phyloP scores from a whole-genome alignment of 30 jellyfish, hydroid and myxozoan genomes.

The Turritopsis rubra region DNA sequence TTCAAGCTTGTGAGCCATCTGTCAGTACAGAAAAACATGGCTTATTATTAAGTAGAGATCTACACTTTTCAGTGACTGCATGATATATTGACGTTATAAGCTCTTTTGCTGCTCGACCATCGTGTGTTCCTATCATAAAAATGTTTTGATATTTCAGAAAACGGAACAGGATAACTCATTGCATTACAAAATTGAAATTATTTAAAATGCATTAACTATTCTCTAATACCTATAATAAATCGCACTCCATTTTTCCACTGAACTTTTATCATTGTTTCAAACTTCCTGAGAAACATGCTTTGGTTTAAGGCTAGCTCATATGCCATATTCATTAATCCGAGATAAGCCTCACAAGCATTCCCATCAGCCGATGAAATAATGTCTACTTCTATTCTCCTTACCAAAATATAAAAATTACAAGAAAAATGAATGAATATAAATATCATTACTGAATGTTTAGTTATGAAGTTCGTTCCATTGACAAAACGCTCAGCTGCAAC shows the following conservation, averaged over 20 bases:
- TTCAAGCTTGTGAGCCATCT: not conserved
- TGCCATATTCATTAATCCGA: not conserved
- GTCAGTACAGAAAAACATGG: not conserved
- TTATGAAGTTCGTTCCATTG: not conserved
- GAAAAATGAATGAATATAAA: not conserved
- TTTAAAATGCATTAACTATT: too few relatives aligned
- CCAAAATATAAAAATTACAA: too few relatives aligned
- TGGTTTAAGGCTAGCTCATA: not conserved
- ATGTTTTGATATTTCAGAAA: too few relatives aligned
- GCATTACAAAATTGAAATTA: too few relatives aligned
- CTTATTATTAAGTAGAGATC: not conserved
- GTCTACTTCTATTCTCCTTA: not conserved
- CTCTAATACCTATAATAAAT: not conserved
- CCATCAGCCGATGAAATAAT: not conserved
- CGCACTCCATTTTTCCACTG: not conserved
- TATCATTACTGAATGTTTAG: not conserved
- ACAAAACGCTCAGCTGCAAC: not conserved
- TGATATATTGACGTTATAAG: not conserved
- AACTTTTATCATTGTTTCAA: not conserved
- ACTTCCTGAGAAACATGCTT: too few relatives aligned
- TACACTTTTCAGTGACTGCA: not conserved
- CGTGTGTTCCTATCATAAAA: not conserved
- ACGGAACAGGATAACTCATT: too few relatives aligned
- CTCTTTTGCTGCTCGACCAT: not conserved
- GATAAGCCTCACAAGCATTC: too few relatives aligned